Percentiles rank a stretch among this genome's conserved stretches.
Evolutionary conservation across 2,888 invertebrate genomes (phyloP).

Genomic region (Limenitis camilla): DNA sequence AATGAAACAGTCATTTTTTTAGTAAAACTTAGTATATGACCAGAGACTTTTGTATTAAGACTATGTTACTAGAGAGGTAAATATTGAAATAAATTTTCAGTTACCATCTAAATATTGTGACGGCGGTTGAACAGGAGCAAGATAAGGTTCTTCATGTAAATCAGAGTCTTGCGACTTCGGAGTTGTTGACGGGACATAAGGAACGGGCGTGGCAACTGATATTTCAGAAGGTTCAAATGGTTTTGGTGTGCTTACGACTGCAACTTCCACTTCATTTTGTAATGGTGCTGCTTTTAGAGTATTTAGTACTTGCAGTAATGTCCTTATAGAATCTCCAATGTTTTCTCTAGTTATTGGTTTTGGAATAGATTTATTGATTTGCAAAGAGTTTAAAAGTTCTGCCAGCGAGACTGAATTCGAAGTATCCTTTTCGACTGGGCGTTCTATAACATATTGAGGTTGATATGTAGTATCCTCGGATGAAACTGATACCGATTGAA

Average conservation of each 20-base stretch:
- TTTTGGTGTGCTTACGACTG: constrained; percentile 52
- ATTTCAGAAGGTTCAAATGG: constrained; percentile 45
- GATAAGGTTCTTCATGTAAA: constrained; percentile 50
- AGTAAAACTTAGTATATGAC: no score
- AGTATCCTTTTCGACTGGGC: constrained; percentile 34
- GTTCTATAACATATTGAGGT: constrained; percentile 48
- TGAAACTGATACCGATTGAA: constrained; percentile 31
- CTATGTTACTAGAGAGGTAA: no score
- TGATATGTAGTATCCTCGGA: constrained; percentile 31
- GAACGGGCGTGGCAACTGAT: constrained; percentile 32
- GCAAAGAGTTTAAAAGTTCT: constrained; percentile 81
- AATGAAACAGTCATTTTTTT: no score
- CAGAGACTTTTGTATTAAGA: no score
- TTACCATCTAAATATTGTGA: constrained; percentile 65
- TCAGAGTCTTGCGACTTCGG: constrained; percentile 36
- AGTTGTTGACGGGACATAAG: constrained; percentile 40
- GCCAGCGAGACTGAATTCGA: constrained; percentile 45
- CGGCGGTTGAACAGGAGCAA: constrained; percentile 52
- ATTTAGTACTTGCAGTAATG: constrained; percentile 82
- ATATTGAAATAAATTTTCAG: no score
- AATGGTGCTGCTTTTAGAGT: constrained; percentile 74
- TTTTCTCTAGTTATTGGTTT: constrained; percentile 84
- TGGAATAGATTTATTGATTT: constrained; percentile 83
- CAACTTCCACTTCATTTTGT: constrained; percentile 51
- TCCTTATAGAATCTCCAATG: constrained; percentile 85